Conservation (phyloP, 2,797 vertebrate genomes). For the Poecilia wingei region DNA sequence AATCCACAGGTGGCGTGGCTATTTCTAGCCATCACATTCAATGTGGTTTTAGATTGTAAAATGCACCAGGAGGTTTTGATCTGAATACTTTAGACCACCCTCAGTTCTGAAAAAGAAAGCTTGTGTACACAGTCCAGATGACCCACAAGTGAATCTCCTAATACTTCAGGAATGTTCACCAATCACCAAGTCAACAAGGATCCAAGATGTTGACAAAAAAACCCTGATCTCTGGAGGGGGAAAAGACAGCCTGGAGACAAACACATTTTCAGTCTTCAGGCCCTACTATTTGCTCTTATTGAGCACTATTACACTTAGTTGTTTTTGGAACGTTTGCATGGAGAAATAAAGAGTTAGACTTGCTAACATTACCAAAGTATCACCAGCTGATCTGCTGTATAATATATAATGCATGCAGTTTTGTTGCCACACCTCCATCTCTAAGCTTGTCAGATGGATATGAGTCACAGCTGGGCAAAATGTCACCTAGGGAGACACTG, state of each 20-base stretch:
- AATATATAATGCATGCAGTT: slow-evolving; percentile 16
- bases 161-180: slow-evolving; percentile 76
- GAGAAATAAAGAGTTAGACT: neutral
- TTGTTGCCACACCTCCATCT: slow-evolving; percentile 35
- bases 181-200: slow-evolving; percentile 62
- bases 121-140: slow-evolving; percentile 70
- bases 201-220: slow-evolving; percentile 54
- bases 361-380: slow-evolving; percentile 20
- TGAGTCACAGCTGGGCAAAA: slow-evolving; percentile 34
- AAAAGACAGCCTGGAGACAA: slow-evolving; percentile 40
- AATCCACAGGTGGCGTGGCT: slow-evolving; percentile 26
- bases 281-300: slow-evolving; percentile 9
- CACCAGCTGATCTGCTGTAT: slow-evolving; percentile 8
- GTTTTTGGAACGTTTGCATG: neutral
- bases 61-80: slow-evolving; percentile 68
- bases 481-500: slow-evolving; percentile 23
- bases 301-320: slow-evolving; percentile 8
- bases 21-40: slow-evolving; percentile 40
- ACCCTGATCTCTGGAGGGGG: slow-evolving; percentile 37
- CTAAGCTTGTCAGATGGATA: slow-evolving; percentile 19
- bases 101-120: slow-evolving; percentile 45
- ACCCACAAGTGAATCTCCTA: slow-evolving; percentile 75
- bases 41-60: slow-evolving; percentile 34
- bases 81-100: slow-evolving; percentile 72
- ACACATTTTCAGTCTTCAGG: slow-evolving; percentile 33